Conservation (phyloP, 1,140 invertebrate genomes). For the Caenorhabditis latens region DNA sequence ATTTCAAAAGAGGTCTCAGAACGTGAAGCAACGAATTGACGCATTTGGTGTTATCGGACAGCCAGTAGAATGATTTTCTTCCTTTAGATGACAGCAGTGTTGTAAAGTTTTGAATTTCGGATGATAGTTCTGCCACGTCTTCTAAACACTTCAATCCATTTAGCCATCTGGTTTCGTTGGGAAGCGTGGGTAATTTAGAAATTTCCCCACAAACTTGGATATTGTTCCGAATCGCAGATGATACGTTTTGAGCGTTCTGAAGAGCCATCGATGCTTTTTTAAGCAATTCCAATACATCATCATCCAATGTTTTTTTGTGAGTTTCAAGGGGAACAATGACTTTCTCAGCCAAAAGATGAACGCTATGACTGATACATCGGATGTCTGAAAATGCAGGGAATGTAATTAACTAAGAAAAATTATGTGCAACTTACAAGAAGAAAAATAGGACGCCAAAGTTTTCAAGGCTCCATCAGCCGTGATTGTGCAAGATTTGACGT, state of each 20-base stretch:
- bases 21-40: not conserved
- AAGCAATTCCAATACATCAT: not conserved
- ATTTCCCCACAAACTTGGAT: too few relatives aligned
- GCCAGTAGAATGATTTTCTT: too few relatives aligned
- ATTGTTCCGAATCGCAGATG: too few relatives aligned
- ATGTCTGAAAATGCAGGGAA: not conserved
- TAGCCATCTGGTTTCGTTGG: too few relatives aligned
- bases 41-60: too few relatives aligned
- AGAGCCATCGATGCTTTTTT: not conserved
- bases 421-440: not conserved
- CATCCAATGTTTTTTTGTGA: not conserved
- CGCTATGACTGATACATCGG: not conserved
- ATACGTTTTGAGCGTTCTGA: not conserved
- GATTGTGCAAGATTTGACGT: not conserved
- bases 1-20: not conserved
- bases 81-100: too few relatives aligned
- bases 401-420: not conserved
- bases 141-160: too few relatives aligned
- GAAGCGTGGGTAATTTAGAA: too few relatives aligned
- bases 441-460: not conserved
- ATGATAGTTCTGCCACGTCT: too few relatives aligned
- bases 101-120: too few relatives aligned
- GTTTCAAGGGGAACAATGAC: not conserved
- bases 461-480: not conserved
- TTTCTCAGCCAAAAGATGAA: not conserved